phyloP scores from a whole-genome alignment of 1,140 invertebrate genomes.

The Drosophila sproati region DNA sequence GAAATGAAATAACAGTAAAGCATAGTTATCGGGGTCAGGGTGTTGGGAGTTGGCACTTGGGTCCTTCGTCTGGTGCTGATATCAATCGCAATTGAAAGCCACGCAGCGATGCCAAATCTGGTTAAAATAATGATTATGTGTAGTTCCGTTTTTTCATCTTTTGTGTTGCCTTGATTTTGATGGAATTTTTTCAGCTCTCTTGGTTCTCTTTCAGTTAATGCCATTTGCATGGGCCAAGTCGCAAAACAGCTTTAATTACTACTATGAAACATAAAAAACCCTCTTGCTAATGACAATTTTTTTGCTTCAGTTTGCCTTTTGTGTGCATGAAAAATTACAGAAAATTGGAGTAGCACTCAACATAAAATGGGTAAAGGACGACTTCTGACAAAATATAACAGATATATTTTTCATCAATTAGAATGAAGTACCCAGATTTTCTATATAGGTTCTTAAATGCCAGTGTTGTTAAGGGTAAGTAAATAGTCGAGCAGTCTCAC shows the following conservation, averaged over 20 bases:
- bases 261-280: slow-evolving; percentile 3
- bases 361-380: not conserved
- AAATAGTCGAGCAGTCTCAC: not conserved
- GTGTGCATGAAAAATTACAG: not conserved
- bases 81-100: slow-evolving; percentile 57
- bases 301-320: not conserved
- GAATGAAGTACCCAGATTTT: not conserved
- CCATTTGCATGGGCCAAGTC: slow-evolving; percentile 53
- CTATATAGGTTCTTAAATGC: not conserved
- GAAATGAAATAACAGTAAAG: slow-evolving; percentile 9
- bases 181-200: slow-evolving; percentile 27
- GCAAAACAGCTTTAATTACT: slow-evolving; percentile 56
- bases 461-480: not conserved
- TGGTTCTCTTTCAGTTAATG: slow-evolving; percentile 50
- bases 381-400: not conserved
- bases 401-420: not conserved
- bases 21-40: slow-evolving; percentile 37
- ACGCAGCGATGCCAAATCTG: slow-evolving; percentile 57
- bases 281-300: slow-evolving; percentile 39
- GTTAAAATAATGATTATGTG: slow-evolving; percentile 72
- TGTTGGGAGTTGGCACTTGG: not conserved
- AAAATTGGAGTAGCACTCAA: slow-evolving; percentile 20
- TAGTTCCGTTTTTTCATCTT: slow-evolving; percentile 31
- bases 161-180: slow-evolving; percentile 32
- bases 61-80: slow-evolving; percentile 34